Conservation (phyloP, 2,113 vertebrate species). For the Spilogale gracilis region DNA sequence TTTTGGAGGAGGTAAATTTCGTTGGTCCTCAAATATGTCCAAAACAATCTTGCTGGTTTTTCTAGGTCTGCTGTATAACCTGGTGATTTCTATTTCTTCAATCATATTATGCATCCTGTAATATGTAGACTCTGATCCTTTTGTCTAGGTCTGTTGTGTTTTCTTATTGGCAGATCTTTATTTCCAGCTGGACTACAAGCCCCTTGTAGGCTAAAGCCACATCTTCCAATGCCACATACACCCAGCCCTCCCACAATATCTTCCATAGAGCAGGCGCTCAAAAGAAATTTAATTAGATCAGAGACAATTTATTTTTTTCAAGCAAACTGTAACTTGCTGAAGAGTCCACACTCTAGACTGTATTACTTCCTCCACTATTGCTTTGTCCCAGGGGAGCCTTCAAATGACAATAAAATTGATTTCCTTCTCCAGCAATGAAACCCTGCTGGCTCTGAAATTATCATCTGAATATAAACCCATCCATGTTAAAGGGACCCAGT, state of each 20-base stretch:
- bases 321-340: slow-evolving; percentile 30
- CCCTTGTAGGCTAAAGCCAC: not conserved
- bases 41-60: not conserved
- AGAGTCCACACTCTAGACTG: not conserved
- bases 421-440: slow-evolving; percentile 55
- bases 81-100: not conserved
- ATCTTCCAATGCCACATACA: not conserved
- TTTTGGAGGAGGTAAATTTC: not conserved
- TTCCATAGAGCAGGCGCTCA: not conserved
- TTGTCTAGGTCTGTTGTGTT: not conserved
- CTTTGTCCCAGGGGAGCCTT: slow-evolving; percentile 35
- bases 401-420: slow-evolving; percentile 61
- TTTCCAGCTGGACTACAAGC: not conserved
- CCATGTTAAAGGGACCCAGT: not conserved
- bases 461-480: slow-evolving; percentile 49
- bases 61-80: not conserved
- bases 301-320: slow-evolving; percentile 52
- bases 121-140: not conserved
- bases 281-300: slow-evolving; percentile 48
- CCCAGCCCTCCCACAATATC: not conserved
- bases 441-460: slow-evolving; percentile 45
- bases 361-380: not conserved
- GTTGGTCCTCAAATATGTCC: not conserved
- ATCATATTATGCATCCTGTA: not conserved
- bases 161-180: not conserved